A percentile compares a stretch with the other conserved stretches of the same genome.
Conservation (phyloP, 2,113 vertebrate species). For the Cyanoramphus novaezelandiae region DNA sequence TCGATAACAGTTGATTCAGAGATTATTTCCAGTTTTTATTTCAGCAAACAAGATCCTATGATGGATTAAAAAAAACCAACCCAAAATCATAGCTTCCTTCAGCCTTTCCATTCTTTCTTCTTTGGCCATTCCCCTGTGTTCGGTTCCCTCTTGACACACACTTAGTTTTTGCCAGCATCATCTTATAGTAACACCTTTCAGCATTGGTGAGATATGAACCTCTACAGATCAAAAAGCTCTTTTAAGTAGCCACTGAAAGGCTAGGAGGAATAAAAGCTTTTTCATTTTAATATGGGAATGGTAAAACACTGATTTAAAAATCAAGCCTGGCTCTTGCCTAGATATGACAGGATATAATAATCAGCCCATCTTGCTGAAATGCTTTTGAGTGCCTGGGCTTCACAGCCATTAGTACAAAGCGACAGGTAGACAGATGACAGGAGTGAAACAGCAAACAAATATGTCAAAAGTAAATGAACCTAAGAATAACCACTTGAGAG, state of each 20-base stretch:
- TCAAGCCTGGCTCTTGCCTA: background rate
- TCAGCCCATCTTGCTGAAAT: conserved; percentile 56
- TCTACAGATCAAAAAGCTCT: background rate
- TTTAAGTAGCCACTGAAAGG: background rate
- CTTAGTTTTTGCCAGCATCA: background rate
- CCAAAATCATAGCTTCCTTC: background rate
- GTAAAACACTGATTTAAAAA: conserved; percentile 65
- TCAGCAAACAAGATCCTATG: background rate
- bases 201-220: background rate
- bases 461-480: conserved; percentile 71
- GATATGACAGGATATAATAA: conserved; percentile 59
- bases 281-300: conserved; percentile 25
- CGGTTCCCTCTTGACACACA: background rate
- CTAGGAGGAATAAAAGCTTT: background rate
- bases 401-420: conserved; percentile 16
- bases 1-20: background rate
- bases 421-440: conserved; percentile 4
- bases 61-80: background rate
- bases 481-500: conserved; percentile 67
- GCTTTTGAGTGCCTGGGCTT: conserved; percentile 53
- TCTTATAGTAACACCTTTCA: background rate
- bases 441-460: conserved; percentile 62
- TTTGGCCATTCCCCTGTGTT: background rate
- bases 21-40: background rate
- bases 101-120: background rate